Evolutionary conservation across 2,888 invertebrate species (phyloP).

Genomic region (Trissolcus brochymenae): DNA sequence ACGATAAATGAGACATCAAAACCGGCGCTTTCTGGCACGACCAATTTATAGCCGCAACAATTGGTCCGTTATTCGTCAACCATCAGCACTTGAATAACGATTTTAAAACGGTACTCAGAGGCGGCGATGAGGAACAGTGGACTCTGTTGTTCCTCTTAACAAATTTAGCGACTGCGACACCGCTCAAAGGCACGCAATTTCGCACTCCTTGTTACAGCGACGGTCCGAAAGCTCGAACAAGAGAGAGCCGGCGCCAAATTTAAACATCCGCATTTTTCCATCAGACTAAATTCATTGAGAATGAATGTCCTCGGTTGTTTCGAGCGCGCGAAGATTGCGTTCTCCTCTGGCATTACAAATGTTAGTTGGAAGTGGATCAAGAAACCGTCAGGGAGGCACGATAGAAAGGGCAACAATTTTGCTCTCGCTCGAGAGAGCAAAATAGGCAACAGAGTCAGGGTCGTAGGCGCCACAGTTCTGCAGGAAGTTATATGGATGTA

Average conservation of each 20-base stretch:
- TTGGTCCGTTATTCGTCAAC: background rate
- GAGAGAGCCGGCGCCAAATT: slow-evolving; percentile 36
- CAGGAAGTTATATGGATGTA: slow-evolving; percentile 53
- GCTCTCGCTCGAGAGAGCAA: slow-evolving; percentile 46
- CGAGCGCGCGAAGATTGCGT: slow-evolving; percentile 25
- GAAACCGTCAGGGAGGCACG: slow-evolving; percentile 29
- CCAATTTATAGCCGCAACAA: background rate
- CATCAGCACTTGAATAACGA: too few relatives aligned
- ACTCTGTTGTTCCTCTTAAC: background rate
- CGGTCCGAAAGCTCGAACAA: background rate
- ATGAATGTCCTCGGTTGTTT: slow-evolving; percentile 33
- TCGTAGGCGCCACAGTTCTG: slow-evolving; percentile 21
- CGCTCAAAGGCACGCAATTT: slow-evolving; percentile 12
- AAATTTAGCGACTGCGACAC: slow-evolving; percentile 2
- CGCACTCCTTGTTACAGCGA: slow-evolving; percentile 15
- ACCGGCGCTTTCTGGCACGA: background rate
- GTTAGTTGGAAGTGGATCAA: slow-evolving; percentile 43
- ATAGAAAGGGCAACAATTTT: slow-evolving; percentile 44
- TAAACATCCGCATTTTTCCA: slow-evolving; percentile 36
- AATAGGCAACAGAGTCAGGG: slow-evolving; percentile 55
- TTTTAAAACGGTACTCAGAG: too few relatives aligned
- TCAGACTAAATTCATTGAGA: slow-evolving; percentile 38
- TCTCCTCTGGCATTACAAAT: slow-evolving; percentile 27
- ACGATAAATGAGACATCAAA: too few relatives aligned
- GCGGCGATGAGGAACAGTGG: background rate